Base-by-base conservation (phyloP, 1,140 invertebrate species). In the Formica selysi region DNA sequence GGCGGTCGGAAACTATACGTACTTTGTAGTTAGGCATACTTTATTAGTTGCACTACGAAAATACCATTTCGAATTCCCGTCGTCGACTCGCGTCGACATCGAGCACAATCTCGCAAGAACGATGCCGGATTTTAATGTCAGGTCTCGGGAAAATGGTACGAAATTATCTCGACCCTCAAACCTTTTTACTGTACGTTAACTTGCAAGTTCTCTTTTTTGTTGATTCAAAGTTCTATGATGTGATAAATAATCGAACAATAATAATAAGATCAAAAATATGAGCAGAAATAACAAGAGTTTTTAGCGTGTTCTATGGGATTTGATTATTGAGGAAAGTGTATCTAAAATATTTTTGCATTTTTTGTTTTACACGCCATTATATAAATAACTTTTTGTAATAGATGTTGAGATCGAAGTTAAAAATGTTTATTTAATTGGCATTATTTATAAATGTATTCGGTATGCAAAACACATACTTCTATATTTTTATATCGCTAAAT, bases 1-100 rank as follows among this genome's bases (percentile, higher is more conserved):
- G 85, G 84, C 89, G 86, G 76, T 89, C 83, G 74, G 79, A 87
- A 51, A 16, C 79, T 86, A 62, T 85, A 85, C 62, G 76, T 87
- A 89, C 80, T 87, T 81, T 22, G 68, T 87, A 87, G 85, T 85
- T 76, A 87, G 78, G 68, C 85, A 87, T n/a, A 51, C 48, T 51
- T 22, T 87, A 86, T 81, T 87, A 89, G 70, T 59, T 64, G 83
- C 71, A 62, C 51, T 41, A 76, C 76, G 86, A 89, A 89, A 81
- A 90, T 51, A 76, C 51, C 86, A 83, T 73, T 85, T 89, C 48
- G 59, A 84, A 84, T 88, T 62, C 70, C 59, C 64, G 26, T 36
- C 19, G 8, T 71, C 51, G 79, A 64, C 78, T 79, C 85, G 89
- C 87, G 85, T 80, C 73, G 29, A 29, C 71, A 83, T 67, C 59